Base-by-base conservation (phyloP, 1,140 invertebrate species). In the Leptoteleia sp. region DNA sequence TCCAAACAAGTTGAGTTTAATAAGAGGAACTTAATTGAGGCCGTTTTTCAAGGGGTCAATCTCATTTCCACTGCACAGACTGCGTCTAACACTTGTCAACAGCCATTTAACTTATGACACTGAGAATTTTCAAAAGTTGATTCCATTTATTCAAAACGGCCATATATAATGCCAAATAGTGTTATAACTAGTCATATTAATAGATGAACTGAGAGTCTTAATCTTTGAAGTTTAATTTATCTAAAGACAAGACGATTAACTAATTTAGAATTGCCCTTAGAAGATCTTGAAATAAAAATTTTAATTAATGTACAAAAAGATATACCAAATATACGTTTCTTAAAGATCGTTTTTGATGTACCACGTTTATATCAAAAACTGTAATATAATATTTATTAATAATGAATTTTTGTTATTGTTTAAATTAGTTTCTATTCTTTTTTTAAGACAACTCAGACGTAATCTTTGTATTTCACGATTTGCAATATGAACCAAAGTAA, bases 151-250 rank as follows among this genome's bases (percentile, higher is more conserved):
- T 22, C 31, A 7, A 42, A 17, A 38, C 48, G 12, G 33, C 29
- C 47, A 57, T 48, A 27, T 38, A 40, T 52, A 64, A 68, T 33
- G 52, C 67, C 75, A 68, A 78, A 72, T 72, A 71, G 65, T 65
- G 59, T 29, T 38, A 61, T 62, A 62, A 54, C 67, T 72, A 72
- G 76, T 67, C 67, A 67, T 50, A 33, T 27, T 25, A 3, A 61
- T 37, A 15, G 40, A 29, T 19, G 19, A 11, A 73, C 57, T 64
- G 38, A 73, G 29, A 16, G n/a, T 6, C 48, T 22, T 54, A 42
- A 31, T 12, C 19, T 55, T 38, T 35, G 29, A 27, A 37, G 0
- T 52, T n/a, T 43, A 43, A 15, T 35, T 47, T 31, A 42, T 7
- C 8, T 29, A 40, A 40, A 9, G 22, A 33, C 29, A 11, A 8